A percentile compares a stretch with the other conserved stretches of the same genome.
Evolutionary conservation across 2,797 vertebrate genomes (phyloP).

Genomic region (Garrulus glandarius): DNA sequence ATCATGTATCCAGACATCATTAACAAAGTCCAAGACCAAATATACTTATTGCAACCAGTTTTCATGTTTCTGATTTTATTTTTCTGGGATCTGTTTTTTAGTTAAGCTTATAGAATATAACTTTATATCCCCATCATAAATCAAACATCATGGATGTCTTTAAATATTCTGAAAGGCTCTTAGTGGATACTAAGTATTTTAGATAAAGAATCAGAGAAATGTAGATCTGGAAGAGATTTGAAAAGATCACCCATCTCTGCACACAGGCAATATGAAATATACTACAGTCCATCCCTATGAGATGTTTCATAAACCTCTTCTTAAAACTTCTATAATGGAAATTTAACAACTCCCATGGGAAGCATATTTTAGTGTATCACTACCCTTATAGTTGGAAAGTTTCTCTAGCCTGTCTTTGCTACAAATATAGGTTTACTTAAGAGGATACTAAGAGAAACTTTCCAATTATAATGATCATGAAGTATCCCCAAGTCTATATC

Average conservation of each 20-base stretch:
- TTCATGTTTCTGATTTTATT: neutral
- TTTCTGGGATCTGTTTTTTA: slow-evolving; percentile 3
- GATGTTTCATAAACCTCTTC: slow-evolving; percentile 47
- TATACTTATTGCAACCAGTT: neutral
- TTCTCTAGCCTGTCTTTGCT: slow-evolving; percentile 32
- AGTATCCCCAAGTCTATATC: slow-evolving; percentile 8
- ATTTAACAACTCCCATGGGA: slow-evolving; percentile 61
- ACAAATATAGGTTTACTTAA: slow-evolving; percentile 34
- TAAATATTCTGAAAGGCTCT: slow-evolving; percentile 24
- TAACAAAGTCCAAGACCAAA: slow-evolving; percentile 11
- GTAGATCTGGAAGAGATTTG: slow-evolving; percentile 26
- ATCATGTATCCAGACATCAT: neutral
- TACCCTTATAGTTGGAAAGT: slow-evolving; percentile 44
- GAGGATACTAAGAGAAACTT: slow-evolving; percentile 11
- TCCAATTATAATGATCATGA: slow-evolving; percentile 44
- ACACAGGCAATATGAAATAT: slow-evolving; percentile 24
- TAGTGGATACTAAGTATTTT: slow-evolving; percentile 10
- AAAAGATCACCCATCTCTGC: slow-evolving; percentile 25
- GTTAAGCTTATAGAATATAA: neutral
- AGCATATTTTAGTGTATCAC: slow-evolving; percentile 36
- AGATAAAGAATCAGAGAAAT: slow-evolving; percentile 23
- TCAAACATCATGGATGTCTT: slow-evolving; percentile 32
- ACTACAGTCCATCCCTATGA: slow-evolving; percentile 50
- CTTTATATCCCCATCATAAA: slow-evolving; percentile 9
- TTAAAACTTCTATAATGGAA: slow-evolving; percentile 50